Percentiles rank a stretch among this genome's conserved stretches.
These are phyloP conservation scores for Tetragonula carbonaria DNA, from an alignment of 2,888 invertebrate species.

Conservation along the genomic window DNA sequence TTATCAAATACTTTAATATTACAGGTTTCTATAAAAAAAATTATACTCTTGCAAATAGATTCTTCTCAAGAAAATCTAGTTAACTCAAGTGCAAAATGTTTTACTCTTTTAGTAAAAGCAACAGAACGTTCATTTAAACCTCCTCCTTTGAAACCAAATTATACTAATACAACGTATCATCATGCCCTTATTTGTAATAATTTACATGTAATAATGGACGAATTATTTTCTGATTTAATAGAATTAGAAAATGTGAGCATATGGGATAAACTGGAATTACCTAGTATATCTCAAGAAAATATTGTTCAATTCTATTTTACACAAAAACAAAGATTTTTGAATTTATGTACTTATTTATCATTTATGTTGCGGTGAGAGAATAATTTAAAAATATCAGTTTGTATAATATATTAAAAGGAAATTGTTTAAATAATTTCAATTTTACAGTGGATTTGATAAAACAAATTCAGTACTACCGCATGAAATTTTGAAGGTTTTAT, in stretches of 20 bases:
- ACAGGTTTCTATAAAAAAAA: conserved; percentile 73
- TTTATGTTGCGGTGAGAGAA: conserved; percentile 72
- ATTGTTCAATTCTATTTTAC: conserved; percentile 74
- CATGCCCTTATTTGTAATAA: conserved; percentile 78
- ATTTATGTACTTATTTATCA: conserved; percentile 77
- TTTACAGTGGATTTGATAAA: conserved; percentile 71
- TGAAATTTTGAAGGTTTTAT: conserved; percentile 76
- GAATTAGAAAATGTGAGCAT: conserved; percentile 69
- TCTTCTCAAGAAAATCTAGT: conserved; percentile 71
- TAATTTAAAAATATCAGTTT: background rate
- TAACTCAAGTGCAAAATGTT: conserved; percentile 77
- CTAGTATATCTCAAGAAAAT: conserved; percentile 72
- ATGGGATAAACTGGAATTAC: conserved; percentile 73
- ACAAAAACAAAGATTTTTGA: conserved; percentile 76
- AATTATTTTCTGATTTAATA: conserved; percentile 74
- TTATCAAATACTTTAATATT: conserved; percentile 33
- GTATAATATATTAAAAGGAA: background rate
- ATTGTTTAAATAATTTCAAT: conserved; percentile 1
- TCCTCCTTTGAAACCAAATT: conserved; percentile 65
- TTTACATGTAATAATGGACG: conserved; percentile 77
- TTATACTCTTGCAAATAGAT: conserved; percentile 76
- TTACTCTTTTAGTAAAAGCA: conserved; percentile 75
- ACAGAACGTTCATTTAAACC: conserved; percentile 77
- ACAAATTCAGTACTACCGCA: conserved; percentile 74
- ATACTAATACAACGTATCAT: conserved; percentile 72